Evolutionary conservation across 2,888 invertebrate species (phyloP).

Genomic region (Magallana nippona): DNA sequence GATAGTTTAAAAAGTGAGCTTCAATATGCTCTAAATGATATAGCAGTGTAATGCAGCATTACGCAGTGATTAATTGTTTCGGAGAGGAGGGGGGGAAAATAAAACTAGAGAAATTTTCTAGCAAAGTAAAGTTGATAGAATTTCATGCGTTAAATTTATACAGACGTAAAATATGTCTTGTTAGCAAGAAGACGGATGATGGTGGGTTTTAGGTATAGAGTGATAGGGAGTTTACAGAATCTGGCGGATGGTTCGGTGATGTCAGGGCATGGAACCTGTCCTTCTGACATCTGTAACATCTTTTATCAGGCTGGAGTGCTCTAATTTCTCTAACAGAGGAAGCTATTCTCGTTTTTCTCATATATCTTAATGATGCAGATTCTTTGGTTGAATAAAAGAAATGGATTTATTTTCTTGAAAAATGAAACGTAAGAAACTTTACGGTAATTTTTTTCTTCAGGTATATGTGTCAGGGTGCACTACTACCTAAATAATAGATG

Average conservation of each 20-base stretch:
- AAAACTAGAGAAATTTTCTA: slow-evolving; percentile 32
- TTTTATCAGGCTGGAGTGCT: slow-evolving; percentile 29
- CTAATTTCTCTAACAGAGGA: slow-evolving; percentile 27
- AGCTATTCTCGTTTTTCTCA: slow-evolving; percentile 25
- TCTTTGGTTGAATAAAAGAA: slow-evolving; percentile 15
- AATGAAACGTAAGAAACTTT: neutral
- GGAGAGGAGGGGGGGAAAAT: neutral
- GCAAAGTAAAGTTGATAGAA: slow-evolving; percentile 13
- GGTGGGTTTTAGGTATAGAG: slow-evolving; percentile 3
- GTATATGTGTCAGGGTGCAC: slow-evolving; percentile 2
- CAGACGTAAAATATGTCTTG: slow-evolving; percentile 29
- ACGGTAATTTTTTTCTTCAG: neutral
- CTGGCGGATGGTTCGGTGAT: neutral
- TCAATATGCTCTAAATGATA: slow-evolving; percentile 16
- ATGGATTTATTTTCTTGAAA: slow-evolving; percentile 7
- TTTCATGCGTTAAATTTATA: slow-evolving; percentile 14
- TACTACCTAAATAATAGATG: neutral
- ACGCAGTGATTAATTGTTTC: slow-evolving; percentile 7
- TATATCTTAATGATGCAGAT: slow-evolving; percentile 25
- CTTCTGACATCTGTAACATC: slow-evolving; percentile 26
- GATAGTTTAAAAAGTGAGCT: neutral
- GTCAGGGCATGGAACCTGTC: slow-evolving; percentile 6
- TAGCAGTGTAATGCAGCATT: neutral
- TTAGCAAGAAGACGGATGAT: slow-evolving; percentile 8
- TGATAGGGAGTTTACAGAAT: neutral